These are phyloP conservation scores for Drosophila mimetica DNA, from an alignment of 2,888 invertebrate species.

Conservation along the genomic window DNA sequence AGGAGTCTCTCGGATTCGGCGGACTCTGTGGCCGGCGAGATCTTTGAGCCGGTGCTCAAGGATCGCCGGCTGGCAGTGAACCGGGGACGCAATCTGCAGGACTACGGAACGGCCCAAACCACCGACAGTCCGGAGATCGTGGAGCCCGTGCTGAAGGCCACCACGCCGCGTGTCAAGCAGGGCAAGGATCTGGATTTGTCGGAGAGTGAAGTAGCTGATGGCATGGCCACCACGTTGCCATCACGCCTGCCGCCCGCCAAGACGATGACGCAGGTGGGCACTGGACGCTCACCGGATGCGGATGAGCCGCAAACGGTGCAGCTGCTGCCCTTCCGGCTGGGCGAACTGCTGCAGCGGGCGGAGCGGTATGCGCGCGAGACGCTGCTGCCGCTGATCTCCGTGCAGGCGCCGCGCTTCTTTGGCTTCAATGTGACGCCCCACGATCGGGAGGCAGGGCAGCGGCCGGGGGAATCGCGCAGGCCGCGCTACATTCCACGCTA, in stretches of 20 bases:
- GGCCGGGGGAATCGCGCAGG: constrained; percentile 77
- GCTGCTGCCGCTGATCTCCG: constrained; percentile 90
- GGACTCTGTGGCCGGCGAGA: constrained; percentile 64
- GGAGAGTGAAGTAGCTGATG: constrained; percentile 8
- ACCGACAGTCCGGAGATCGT: constrained; percentile 86
- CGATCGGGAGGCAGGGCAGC: constrained; percentile 49
- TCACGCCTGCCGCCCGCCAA: constrained; percentile 40
- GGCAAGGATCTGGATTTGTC: constrained; percentile 74
- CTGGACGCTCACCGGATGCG: constrained; percentile 23
- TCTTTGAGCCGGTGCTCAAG: constrained; percentile 87
- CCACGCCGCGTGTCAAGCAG: constrained; percentile 85
- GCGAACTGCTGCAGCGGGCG: constrained; percentile 91
- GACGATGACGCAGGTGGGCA: constrained; percentile 57
- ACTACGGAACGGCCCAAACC: constrained; percentile 23
- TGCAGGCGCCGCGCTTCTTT: constrained; percentile 90
- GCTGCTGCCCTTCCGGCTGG: constrained; percentile 90
- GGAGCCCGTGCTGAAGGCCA: constrained; percentile 89
- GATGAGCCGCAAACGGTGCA: constrained; percentile 87
- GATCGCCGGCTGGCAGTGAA: constrained; percentile 73
- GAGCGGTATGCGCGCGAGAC: constrained; percentile 92
- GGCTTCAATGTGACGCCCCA: constrained; percentile 84
- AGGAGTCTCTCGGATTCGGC: constrained; percentile 75
- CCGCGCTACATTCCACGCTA: constrained; percentile 88
- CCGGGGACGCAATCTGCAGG: constrained; percentile 79
- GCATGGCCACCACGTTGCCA: neutral